These are phyloP conservation scores for Chloebia gouldiae DNA, from an alignment of 2,113 vertebrate species.

Conservation along the genomic window DNA sequence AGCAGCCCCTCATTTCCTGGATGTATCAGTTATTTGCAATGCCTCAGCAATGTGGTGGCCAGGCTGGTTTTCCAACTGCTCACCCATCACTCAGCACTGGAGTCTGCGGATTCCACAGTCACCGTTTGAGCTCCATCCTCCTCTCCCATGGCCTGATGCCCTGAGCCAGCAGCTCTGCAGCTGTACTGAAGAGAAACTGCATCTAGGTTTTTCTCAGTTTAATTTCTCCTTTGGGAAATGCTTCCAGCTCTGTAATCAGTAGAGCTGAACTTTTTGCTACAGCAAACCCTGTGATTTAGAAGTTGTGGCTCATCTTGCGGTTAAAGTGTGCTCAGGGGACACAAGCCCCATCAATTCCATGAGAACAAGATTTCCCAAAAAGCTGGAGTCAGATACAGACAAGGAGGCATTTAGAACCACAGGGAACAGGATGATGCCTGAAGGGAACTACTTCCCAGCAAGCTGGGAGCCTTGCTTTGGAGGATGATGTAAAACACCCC, in stretches of 20 bases:
- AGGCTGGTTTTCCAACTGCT: background rate
- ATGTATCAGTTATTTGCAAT: background rate
- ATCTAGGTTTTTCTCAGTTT: background rate
- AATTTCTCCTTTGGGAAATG: background rate
- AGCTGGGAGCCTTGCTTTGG: background rate
- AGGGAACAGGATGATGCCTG: background rate
- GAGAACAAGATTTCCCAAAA: background rate
- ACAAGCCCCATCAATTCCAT: background rate
- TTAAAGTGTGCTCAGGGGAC: background rate
- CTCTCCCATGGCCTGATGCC: background rate
- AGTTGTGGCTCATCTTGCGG: background rate
- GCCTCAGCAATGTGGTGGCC: background rate
- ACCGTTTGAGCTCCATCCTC: background rate
- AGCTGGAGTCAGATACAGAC: background rate
- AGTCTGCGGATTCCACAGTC: background rate
- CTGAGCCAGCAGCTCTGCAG: background rate
- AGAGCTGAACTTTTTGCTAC: background rate
- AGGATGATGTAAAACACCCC: background rate
- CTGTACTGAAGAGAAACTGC: background rate
- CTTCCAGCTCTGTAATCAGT: background rate
- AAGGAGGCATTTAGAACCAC: background rate
- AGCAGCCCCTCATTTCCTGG: background rate
- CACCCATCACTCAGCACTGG: background rate
- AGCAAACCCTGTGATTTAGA: background rate
- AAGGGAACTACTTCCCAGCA: background rate